phyloP scores from a whole-genome alignment of 2,113 vertebrate genomes.

The Mustela nigripes region DNA sequence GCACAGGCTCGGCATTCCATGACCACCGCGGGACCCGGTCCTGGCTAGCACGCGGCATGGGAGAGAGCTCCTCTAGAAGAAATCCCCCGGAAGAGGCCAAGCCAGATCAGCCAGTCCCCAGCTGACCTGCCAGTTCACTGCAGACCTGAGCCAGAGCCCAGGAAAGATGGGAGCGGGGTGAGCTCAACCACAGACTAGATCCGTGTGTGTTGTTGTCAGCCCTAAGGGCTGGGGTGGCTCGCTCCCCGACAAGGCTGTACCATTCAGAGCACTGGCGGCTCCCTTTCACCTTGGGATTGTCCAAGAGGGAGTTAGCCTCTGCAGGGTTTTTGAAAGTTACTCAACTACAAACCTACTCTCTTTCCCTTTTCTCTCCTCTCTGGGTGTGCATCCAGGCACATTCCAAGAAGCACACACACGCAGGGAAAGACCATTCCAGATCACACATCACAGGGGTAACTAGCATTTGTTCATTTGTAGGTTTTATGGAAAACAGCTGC shows the following conservation, averaged over 20 bases:
- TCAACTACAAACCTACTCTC: background rate
- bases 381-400: background rate
- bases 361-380: conserved; percentile 5
- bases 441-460: conserved; percentile 26
- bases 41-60: background rate
- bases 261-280: background rate
- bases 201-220: background rate
- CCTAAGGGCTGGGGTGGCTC: background rate
- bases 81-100: background rate
- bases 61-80: background rate
- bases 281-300: background rate
- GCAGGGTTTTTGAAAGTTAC: background rate
- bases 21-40: background rate
- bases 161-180: background rate
- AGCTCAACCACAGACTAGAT: background rate
- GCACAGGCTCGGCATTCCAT: background rate
- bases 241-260: background rate
- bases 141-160: background rate
- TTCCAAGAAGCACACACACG: background rate
- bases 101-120: background rate
- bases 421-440: background rate
- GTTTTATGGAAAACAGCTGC: conserved; percentile 63
- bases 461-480: conserved; percentile 52
- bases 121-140: background rate
- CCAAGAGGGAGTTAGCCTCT: background rate